A percentile compares a stretch with the other conserved stretches of the same genome.
Conservation (phyloP, 2,113 vertebrate species). For the Hippocampus guttulatus region DNA sequence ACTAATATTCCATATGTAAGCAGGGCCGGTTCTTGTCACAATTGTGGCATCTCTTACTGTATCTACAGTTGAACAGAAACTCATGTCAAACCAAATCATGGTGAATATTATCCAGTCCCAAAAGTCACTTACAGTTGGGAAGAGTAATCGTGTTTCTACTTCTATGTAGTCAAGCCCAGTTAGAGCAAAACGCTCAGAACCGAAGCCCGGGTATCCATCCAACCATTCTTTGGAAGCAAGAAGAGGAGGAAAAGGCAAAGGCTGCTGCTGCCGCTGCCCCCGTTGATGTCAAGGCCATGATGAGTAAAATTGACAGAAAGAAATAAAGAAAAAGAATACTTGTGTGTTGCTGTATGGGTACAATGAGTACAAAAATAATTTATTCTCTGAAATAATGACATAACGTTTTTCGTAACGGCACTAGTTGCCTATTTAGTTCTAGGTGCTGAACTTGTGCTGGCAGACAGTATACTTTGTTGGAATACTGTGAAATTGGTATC, state of each 20-base stretch:
- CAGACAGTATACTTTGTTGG: no score
- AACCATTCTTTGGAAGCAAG: constrained; percentile 81
- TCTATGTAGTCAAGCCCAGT: constrained; percentile 62
- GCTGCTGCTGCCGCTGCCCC: constrained; percentile 73
- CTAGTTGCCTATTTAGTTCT: neutral
- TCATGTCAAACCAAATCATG: neutral
- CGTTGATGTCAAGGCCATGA: constrained; percentile 92
- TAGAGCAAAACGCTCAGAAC: constrained; percentile 78
- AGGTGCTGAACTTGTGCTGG: no score
- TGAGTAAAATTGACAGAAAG: constrained; percentile 94
- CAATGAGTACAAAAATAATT: neutral
- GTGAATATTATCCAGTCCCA: neutral
- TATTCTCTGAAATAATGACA: neutral
- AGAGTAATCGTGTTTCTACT: constrained; percentile 1
- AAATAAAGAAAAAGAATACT: constrained; percentile 42
- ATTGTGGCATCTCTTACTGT: neutral
- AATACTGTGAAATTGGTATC: no score
- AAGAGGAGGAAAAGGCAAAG: constrained; percentile 82
- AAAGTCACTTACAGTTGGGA: neutral
- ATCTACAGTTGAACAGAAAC: neutral
- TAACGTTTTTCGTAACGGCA: neutral
- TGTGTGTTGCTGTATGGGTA: neutral
- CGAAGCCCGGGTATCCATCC: constrained; percentile 82
- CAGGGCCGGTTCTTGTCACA: neutral
- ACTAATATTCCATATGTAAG: no score